Evolutionary conservation across 1,140 invertebrate species (phyloP), one percentile per base, ranked within the genome.

Genomic region (Pararge aegeria): DNA sequence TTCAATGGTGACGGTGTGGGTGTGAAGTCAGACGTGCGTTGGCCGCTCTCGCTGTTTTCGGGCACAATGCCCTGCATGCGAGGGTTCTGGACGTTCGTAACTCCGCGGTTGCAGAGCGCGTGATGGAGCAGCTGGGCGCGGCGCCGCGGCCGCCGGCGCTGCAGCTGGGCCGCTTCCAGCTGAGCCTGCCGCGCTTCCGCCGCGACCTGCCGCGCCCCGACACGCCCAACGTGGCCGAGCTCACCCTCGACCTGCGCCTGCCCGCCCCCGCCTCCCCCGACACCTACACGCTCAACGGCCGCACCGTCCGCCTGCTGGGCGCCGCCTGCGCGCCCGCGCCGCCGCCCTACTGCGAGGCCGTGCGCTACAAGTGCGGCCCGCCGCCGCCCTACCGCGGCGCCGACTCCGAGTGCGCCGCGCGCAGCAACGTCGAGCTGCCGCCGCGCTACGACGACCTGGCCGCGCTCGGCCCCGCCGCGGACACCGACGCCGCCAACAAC

Each of bases 291-390:
- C 64, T 89, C 0, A 90, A 90, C 48, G 88, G 88, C 1, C 59
- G 87, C 9, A 90, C 87, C 0, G 89, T 90, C 12, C 30, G 80
- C 0, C 55, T 90, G 5, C 71, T 90, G 40, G 87, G 87, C 9
- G 87, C 79, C 0, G 69, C 82, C 40, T 87, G 89, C 42, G 80
- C 89, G 21, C 79, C 85, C 48, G 82, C 83, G 15, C 81, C 85
- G 0, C 92, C 92, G 0, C 91, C 92, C 0, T 93, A 93, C 66
- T 90, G 83, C 16, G 91, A 93, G 64, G 87, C 92, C 0, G 83
- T 91, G 65, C 68, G 87, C 6, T 78, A 86, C 40, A 92, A 92
- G 55, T 82, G 73, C 27, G 91, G 91, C 2, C 92, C 92, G 0
- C 92, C 92, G 1, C 92, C 92, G 0, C 90, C 92, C 12, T 93